These are phyloP conservation scores for Yponomeuta malinellus DNA, from an alignment of 2,888 invertebrate species.

Conservation along the genomic window DNA sequence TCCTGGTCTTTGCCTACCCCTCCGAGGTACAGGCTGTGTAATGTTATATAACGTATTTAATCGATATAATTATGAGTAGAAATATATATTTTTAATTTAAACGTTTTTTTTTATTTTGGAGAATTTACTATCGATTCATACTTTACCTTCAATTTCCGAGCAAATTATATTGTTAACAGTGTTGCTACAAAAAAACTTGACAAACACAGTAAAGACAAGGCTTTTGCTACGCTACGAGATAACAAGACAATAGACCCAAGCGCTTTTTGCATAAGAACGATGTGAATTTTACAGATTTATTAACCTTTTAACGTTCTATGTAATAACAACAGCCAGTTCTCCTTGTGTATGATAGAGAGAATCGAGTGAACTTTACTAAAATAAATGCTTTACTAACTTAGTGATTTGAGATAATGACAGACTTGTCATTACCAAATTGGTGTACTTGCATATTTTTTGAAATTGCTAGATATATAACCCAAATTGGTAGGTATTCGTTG, in stretches of 20 bases:
- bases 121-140: too few relatives aligned
- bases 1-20: too few relatives aligned
- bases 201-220: neutral
- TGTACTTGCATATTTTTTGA: too few relatives aligned
- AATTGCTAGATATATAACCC: too few relatives aligned
- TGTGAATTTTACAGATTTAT: neutral
- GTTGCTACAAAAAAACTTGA: neutral
- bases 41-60: too few relatives aligned
- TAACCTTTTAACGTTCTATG: neutral
- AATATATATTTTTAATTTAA: too few relatives aligned
- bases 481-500: too few relatives aligned
- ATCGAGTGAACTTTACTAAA: neutral
- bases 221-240: neutral
- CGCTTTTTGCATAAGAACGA: neutral
- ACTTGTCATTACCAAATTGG: too few relatives aligned
- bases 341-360: too few relatives aligned
- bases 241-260: neutral
- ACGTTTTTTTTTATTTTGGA: too few relatives aligned
- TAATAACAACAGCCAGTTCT: neutral
- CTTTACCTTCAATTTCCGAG: neutral
- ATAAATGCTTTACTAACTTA: neutral
- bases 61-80: too few relatives aligned
- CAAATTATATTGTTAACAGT: neutral
- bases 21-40: too few relatives aligned
- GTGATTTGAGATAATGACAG: neutral